Evolutionary conservation across 2,113 vertebrate genomes (phyloP).

Genomic region (Sialia sialis): DNA sequence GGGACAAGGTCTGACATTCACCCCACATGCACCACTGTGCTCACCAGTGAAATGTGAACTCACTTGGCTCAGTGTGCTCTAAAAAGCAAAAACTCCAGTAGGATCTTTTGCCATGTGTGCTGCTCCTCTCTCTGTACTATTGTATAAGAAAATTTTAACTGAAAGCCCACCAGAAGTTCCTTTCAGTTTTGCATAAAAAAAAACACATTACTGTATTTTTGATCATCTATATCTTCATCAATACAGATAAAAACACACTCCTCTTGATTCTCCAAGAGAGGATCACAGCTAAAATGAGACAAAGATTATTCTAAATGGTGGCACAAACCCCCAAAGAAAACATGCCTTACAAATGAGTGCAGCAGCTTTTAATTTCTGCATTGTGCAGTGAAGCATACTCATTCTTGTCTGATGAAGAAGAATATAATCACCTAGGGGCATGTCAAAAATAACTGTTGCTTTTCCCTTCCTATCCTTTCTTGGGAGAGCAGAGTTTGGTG

Average conservation of each 20-base stretch:
- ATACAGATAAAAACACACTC: not conserved
- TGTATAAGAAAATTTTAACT: not conserved
- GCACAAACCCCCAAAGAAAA: slow-evolving; percentile 51
- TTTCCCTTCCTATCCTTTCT: slow-evolving; percentile 5
- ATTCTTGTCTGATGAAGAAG: slow-evolving; percentile 52
- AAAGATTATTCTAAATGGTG: slow-evolving; percentile 40
- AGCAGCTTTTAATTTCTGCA: slow-evolving; percentile 41
- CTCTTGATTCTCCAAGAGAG: not conserved
- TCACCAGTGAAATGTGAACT: fast-evolving
- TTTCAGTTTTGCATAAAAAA: not conserved
- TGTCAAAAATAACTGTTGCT: slow-evolving; percentile 54
- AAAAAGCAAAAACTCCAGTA: not conserved
- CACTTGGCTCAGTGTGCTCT: not conserved
- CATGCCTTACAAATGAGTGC: slow-evolving; percentile 40
- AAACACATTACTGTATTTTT: not conserved
- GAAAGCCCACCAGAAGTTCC: not conserved
- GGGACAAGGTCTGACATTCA: not conserved
- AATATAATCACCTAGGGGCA: slow-evolving; percentile 48
- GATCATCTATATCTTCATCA: not conserved
- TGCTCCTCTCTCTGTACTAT: not conserved
- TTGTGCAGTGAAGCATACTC: slow-evolving; percentile 22
- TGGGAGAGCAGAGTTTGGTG: slow-evolving; percentile 41
- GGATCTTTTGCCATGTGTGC: not conserved
- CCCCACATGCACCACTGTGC: not conserved
- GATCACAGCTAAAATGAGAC: slow-evolving; percentile 16